Evolutionary conservation across 2,113 vertebrate species (phyloP), one percentile per base, ranked within the genome.

Genomic region (Carassius auratus): DNA sequence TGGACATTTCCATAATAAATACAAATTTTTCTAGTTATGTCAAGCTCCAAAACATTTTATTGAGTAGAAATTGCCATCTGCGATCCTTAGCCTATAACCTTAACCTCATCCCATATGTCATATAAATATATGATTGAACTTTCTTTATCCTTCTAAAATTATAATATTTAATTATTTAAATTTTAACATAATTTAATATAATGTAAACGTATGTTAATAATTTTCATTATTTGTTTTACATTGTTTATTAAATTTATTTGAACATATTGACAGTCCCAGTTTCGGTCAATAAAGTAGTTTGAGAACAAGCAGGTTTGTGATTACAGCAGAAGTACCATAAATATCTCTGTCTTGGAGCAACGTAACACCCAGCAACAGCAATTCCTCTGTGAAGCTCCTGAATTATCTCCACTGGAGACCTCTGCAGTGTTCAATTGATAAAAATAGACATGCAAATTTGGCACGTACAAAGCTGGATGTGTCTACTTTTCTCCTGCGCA

Each of bases 401-500:
- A 78, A 69, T 75, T 9, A 62, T 57, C 19, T 62, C 52, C 52
- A 8, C n/a, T 81, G 57, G 15, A 13, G 80, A 26, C 77, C 38
- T 64, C 84, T 42, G 61, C 64, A 30, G 66, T 36, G 21, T 61
- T 83, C 68, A 42, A 62, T n/a, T 42, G 76, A 30, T 78, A 78
- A 87, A 83, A 61, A 78, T 36, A 73, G 68, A 69, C 36, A 82
- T 71, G 80, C 14, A 83, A 73, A 78, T 48, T 50, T n/a, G 26
- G 19, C n/a, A 74, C 94, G 93, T 94, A 95, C 95, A 77, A 95
- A 95, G 89, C 92, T 95, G 85, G 96, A 96, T 15, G 96, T 97
- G 90, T 99, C 98, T 30, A 99, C 86, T 83, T 96, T 98, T 91
- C 95, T 98, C 88, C 96, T 96, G 87, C 94, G 96, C 23, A 96